Evolutionary conservation across 1,140 invertebrate species (phyloP).

Genomic region (Luehdorfia chinensis): DNA sequence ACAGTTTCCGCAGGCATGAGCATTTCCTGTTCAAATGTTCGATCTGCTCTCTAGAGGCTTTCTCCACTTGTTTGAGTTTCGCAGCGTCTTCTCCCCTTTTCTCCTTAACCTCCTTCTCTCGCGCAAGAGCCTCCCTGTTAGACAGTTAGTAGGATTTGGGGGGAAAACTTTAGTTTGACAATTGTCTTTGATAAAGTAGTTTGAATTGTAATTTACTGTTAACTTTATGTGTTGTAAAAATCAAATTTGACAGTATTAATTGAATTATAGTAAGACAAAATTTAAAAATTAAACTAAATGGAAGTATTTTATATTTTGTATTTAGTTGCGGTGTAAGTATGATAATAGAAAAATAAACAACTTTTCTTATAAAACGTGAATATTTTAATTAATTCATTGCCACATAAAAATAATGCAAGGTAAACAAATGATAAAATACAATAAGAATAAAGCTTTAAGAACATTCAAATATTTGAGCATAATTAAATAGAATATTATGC

Average conservation of each 20-base stretch:
- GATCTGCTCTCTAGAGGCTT: conserved; percentile 56
- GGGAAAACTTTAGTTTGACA: conserved; percentile 33
- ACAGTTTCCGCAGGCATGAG: conserved; percentile 73
- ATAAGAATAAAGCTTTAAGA: too few relatives aligned
- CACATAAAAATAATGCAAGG: too few relatives aligned
- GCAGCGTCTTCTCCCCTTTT: conserved; percentile 51
- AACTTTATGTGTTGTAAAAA: neutral
- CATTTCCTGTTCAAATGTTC: conserved; percentile 74
- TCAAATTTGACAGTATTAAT: neutral
- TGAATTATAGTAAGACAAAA: neutral
- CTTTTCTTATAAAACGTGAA: too few relatives aligned
- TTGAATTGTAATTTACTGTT: neutral
- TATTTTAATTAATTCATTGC: too few relatives aligned
- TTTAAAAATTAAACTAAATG: neutral
- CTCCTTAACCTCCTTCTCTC: conserved; percentile 58
- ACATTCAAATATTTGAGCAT: too few relatives aligned
- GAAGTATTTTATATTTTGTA: conserved; percentile 7
- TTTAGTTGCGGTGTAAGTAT: too few relatives aligned
- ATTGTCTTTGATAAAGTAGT: neutral
- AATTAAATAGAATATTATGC: conserved; percentile 10
- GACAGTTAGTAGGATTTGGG: conserved; percentile 40
- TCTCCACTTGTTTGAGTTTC: conserved; percentile 48
- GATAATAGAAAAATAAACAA: too few relatives aligned
- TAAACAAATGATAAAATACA: too few relatives aligned
- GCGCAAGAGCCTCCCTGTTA: conserved; percentile 64